These are phyloP conservation scores for Drosophila birchii DNA, from an alignment of 2,888 invertebrate species.

Conservation along the genomic window DNA sequence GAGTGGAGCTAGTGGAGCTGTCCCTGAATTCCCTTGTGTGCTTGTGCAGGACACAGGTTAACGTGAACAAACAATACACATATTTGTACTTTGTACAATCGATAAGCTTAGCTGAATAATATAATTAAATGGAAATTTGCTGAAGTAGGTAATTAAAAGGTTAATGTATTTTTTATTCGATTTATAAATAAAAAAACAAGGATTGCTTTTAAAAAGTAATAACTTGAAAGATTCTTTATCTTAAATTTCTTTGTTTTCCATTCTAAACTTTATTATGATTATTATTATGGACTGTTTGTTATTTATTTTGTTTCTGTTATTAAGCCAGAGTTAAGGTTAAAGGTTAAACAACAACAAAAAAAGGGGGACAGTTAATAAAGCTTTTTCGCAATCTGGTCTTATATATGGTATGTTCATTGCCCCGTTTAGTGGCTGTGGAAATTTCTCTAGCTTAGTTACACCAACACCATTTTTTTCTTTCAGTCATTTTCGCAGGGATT, in stretches of 20 bases:
- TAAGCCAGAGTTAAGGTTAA: neutral
- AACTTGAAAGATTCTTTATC: no score
- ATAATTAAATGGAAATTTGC: neutral
- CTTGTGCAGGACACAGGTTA: conserved; percentile 20
- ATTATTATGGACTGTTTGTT: neutral
- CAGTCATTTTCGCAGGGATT: neutral
- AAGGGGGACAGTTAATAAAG: neutral
- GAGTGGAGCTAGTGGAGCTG: neutral
- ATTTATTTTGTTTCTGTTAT: neutral
- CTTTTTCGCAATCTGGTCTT: neutral
- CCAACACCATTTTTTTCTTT: neutral
- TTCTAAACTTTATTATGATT: neutral
- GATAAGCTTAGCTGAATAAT: conserved; percentile 2
- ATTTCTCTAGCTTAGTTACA: conserved; percentile 20
- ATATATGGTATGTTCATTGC: neutral
- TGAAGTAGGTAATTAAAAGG: neutral
- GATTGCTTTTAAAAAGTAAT: no score
- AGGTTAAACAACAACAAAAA: neutral
- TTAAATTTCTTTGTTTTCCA: no score
- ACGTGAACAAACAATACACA: conserved; percentile 36
- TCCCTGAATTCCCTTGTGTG: neutral
- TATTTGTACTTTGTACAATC: conserved; percentile 19
- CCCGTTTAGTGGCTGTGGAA: conserved; percentile 3
- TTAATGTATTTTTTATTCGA: neutral
- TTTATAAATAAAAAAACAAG: no score